Conservation (phyloP, 2,888 invertebrate genomes). For the Platypus cylindrus region DNA sequence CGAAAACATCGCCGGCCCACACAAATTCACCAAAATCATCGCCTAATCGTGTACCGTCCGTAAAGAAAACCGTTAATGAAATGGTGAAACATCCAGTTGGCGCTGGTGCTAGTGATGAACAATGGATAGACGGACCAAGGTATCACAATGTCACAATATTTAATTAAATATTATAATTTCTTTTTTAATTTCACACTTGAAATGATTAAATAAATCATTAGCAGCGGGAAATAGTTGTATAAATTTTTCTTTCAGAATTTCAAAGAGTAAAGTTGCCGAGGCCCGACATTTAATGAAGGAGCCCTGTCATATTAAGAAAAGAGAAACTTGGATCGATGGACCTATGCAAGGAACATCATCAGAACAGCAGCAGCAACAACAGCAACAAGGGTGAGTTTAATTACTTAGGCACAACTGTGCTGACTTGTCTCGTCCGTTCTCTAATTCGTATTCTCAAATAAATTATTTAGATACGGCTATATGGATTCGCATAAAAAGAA, state of each 20-base stretch:
- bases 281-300: conserved; percentile 69
- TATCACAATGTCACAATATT: conserved; percentile 38
- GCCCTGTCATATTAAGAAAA: conserved; percentile 60
- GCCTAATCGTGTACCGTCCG: conserved; percentile 38
- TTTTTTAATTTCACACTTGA: neutral
- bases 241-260: conserved; percentile 9
- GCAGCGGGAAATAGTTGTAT: no score
- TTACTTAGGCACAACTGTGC: no score
- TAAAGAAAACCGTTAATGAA: conserved; percentile 41
- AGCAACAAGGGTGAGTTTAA: no score
- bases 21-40: conserved; percentile 42
- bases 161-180: neutral
- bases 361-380: conserved; percentile 9
- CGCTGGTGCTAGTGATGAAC: conserved; percentile 68
- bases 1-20: conserved; percentile 41
- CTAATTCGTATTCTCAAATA: no score
- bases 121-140: conserved; percentile 94
- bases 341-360: conserved; percentile 56
- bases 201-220: neutral
- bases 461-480: conserved; percentile 63
- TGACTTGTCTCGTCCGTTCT: no score
- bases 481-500: conserved; percentile 89
- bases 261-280: conserved; percentile 41
- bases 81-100: conserved; percentile 37
- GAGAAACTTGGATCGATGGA: conserved; percentile 93